phyloP scores from a whole-genome alignment of 2,888 invertebrate species.

The Latrodectus hesperus region DNA sequence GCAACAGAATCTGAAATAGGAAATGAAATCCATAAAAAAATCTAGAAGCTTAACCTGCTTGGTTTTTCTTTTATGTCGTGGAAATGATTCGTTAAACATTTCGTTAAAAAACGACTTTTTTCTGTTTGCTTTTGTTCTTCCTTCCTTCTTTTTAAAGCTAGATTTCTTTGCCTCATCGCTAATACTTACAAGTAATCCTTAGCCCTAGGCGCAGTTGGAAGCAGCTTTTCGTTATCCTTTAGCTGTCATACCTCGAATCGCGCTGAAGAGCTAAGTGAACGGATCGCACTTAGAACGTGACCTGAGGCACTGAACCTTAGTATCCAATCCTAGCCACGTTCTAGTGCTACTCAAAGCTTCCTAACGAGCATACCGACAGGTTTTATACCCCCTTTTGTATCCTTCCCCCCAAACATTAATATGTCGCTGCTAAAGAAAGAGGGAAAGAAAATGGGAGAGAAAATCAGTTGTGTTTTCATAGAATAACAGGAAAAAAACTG shows the following conservation, averaged over 20 bases:
- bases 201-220: slow-evolving; percentile 51
- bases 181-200: slow-evolving; percentile 64
- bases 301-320: slow-evolving; percentile 60
- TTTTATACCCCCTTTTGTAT: slow-evolving; percentile 42
- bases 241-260: slow-evolving; percentile 59
- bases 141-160: slow-evolving; percentile 28
- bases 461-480: slow-evolving; percentile 44
- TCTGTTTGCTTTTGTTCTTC: slow-evolving; percentile 15
- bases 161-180: slow-evolving; percentile 36
- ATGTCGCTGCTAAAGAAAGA: slow-evolving; percentile 36
- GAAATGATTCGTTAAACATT: slow-evolving; percentile 24
- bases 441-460: slow-evolving; percentile 12
- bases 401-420: slow-evolving; percentile 39
- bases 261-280: slow-evolving; percentile 58
- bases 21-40: slow-evolving; percentile 9
- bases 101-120: slow-evolving; percentile 11
- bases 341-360: slow-evolving; percentile 54
- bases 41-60: slow-evolving; percentile 46
- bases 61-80: slow-evolving; percentile 38
- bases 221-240: slow-evolving; percentile 54
- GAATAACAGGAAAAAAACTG: slow-evolving; percentile 26
- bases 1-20: background rate
- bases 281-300: slow-evolving; percentile 58
- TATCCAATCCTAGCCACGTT: slow-evolving; percentile 64
- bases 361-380: slow-evolving; percentile 65